phyloP scores from a whole-genome alignment of 1,140 invertebrate species.

The Anoplolepis gracilipes region DNA sequence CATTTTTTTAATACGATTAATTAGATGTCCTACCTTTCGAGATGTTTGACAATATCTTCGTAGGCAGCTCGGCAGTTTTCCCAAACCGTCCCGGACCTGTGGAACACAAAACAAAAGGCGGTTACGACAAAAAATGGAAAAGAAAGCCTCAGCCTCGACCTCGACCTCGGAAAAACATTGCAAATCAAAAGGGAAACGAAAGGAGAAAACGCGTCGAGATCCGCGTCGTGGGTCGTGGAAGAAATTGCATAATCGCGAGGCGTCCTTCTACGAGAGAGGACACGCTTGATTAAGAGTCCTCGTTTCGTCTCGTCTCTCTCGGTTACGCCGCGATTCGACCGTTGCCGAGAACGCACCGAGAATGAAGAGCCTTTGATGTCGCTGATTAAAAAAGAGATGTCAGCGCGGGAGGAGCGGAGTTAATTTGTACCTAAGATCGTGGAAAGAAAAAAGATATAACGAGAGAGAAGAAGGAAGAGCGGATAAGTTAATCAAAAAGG shows the following conservation, averaged over 20 bases:
- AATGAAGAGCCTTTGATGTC: slow-evolving; percentile 80
- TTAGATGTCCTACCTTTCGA: slow-evolving; percentile 91
- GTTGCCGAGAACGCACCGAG: slow-evolving; percentile 69
- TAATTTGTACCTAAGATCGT: slow-evolving; percentile 56
- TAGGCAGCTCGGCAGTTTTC: slow-evolving; percentile 97
- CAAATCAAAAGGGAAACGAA: slow-evolving; percentile 33
- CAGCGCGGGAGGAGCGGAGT: slow-evolving; percentile 41
- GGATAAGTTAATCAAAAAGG: slow-evolving; percentile 29
- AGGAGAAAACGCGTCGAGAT: slow-evolving; percentile 32
- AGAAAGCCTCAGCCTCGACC: slow-evolving; percentile 7
- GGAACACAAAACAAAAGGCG: slow-evolving; percentile 83
- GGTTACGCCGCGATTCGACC: slow-evolving; percentile 79
- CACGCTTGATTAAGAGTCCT: slow-evolving; percentile 80
- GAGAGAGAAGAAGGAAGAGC: neutral
- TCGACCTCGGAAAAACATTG: neutral
- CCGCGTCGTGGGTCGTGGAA: neutral
- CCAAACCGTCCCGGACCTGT: slow-evolving; percentile 94
- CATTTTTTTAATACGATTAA: neutral
- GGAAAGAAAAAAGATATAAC: neutral
- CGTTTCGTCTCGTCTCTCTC: slow-evolving; percentile 60
- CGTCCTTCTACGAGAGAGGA: slow-evolving; percentile 62
- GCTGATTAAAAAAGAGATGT: slow-evolving; percentile 83
- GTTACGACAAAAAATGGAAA: slow-evolving; percentile 57
- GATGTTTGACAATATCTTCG: slow-evolving; percentile 96
- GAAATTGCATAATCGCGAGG: slow-evolving; percentile 74